These are phyloP conservation scores for Danaus melanippus DNA, from an alignment of 1,140 invertebrate species.

Conservation along the genomic window DNA sequence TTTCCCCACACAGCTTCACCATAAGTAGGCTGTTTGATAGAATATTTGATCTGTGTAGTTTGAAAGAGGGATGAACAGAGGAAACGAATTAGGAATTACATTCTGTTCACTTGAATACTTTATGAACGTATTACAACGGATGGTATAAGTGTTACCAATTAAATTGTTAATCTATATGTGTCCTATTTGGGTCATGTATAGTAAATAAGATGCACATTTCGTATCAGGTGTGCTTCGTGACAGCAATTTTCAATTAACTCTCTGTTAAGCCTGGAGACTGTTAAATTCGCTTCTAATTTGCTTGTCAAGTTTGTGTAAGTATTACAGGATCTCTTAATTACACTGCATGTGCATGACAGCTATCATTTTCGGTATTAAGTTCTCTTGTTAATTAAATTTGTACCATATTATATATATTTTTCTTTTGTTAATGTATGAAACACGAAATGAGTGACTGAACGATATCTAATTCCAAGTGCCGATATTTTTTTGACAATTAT, in stretches of 20 bases:
- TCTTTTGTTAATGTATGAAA: slow-evolving; percentile 6
- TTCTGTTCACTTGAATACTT: too few species aligned
- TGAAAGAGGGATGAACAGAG: too few species aligned
- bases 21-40: too few species aligned
- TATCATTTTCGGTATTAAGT: slow-evolving; percentile 4
- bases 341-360: neutral
- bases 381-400: slow-evolving; percentile 2
- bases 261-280: slow-evolving; percentile 19
- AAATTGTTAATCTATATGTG: too few species aligned
- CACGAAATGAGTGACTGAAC: neutral
- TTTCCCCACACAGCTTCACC: too few species aligned
- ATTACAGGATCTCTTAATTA: slow-evolving; percentile 12
- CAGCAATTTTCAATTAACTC: slow-evolving; percentile 29
- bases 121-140: too few species aligned
- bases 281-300: slow-evolving; percentile 15
- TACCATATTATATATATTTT: neutral
- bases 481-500: too few species aligned
- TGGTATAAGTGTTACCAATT: too few species aligned
- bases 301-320: slow-evolving; percentile 12
- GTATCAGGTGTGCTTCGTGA: slow-evolving; percentile 21
- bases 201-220: slow-evolving; percentile 16
- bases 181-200: too few species aligned
- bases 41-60: too few species aligned
- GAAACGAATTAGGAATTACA: too few species aligned
- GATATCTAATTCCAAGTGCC: too few species aligned